These are phyloP conservation scores for Arbacia lixula DNA, from an alignment of 53 echinoderm and acorn worm species.

Conservation along the genomic window DNA sequence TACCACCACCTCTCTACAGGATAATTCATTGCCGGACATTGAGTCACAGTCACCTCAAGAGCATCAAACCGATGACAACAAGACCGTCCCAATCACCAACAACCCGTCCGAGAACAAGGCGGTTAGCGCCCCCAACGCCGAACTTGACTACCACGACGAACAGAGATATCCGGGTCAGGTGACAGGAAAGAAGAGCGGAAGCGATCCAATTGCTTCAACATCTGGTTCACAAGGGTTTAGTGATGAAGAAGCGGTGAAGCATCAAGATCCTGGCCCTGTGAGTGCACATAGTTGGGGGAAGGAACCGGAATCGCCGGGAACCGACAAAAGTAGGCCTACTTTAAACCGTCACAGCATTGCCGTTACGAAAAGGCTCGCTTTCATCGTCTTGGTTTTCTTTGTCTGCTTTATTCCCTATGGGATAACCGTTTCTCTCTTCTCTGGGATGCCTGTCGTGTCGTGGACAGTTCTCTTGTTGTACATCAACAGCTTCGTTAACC, in stretches of 20 bases:
- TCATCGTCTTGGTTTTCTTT: constrained; percentile 83
- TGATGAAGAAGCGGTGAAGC: no score
- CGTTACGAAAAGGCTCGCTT: constrained; percentile 84
- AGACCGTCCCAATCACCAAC: neutral
- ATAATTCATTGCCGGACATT: neutral
- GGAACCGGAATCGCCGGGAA: no score
- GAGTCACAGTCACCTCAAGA: neutral
- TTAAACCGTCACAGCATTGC: no score
- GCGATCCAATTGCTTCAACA: neutral
- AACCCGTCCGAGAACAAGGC: neutral
- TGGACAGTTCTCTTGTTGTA: constrained; percentile 73
- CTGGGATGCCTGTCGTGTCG: constrained; percentile 70
- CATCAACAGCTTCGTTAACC: constrained; percentile 80
- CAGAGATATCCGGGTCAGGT: no score
- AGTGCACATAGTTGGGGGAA: no score
- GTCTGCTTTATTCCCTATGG: constrained; percentile 76
- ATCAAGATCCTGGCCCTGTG: no score
- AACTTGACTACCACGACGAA: no score
- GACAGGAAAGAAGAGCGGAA: neutral
- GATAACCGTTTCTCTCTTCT: constrained; percentile 68
- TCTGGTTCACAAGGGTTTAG: no score
- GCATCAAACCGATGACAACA: neutral
- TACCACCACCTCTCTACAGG: neutral
- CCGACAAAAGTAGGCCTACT: no score
- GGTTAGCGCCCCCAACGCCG: no score